Percentiles rank a stretch among this genome's conserved stretches.
Evolutionary conservation across 2,113 vertebrate genomes (phyloP).

Genomic region (Paradoxurus hermaphroditus): DNA sequence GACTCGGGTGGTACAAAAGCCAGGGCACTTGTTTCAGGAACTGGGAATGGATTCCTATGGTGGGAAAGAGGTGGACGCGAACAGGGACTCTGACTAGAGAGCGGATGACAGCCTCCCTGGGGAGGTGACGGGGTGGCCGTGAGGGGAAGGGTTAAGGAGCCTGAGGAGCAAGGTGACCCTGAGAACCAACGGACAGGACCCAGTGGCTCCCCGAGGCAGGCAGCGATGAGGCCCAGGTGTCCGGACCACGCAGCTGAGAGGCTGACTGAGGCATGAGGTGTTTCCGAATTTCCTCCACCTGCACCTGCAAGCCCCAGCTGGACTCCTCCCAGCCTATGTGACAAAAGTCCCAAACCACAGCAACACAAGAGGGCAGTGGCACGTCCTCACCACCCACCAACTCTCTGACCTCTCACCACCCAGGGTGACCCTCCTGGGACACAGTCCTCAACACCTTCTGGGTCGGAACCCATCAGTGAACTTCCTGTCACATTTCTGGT

Average conservation of each 20-base stretch:
- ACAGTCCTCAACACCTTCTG: not conserved
- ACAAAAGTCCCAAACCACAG: not conserved
- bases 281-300: not conserved
- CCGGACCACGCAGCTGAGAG: not conserved
- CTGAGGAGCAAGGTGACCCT: not conserved
- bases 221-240: not conserved
- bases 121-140: fast-evolving
- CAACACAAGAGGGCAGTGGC: not conserved
- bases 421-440: not conserved
- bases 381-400: not conserved
- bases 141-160: not conserved
- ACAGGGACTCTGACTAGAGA: not conserved
- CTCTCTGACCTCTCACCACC: no score
- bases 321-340: not conserved
- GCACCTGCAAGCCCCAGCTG: not conserved
- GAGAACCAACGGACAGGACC: not conserved
- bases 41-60: not conserved
- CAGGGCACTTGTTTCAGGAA: not conserved
- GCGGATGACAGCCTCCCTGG: not conserved
- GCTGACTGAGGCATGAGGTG: not conserved
- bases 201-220: not conserved
- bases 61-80: not conserved
- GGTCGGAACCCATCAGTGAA: not conserved
- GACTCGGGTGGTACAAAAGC: not conserved
- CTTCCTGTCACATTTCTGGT: not conserved